These are phyloP conservation scores for Sternotherus odoratus DNA, from an alignment of 2,797 vertebrate species.

Conservation along the genomic window DNA sequence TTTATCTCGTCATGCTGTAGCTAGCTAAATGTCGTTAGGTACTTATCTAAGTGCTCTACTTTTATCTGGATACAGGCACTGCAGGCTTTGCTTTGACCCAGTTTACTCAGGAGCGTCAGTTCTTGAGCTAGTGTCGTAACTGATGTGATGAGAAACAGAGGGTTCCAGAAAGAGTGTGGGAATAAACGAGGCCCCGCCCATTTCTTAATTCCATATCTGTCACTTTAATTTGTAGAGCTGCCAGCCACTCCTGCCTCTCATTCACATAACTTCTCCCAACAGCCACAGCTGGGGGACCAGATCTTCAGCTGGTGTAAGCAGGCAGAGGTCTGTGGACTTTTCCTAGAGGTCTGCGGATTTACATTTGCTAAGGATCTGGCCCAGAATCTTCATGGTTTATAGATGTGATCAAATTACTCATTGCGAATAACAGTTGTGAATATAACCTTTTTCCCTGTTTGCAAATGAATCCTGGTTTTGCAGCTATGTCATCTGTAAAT, in stretches of 20 bases:
- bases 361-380: not conserved
- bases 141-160: not conserved
- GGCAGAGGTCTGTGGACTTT: not conserved
- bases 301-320: not conserved
- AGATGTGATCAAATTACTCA: not conserved
- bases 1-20: slow-evolving; percentile 39
- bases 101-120: not conserved
- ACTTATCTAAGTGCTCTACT: slow-evolving; percentile 62
- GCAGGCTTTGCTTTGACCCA: slow-evolving; percentile 65
- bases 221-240: not conserved
- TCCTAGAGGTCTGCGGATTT: not conserved
- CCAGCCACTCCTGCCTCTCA: not conserved
- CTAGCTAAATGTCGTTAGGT: slow-evolving; percentile 51
- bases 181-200: accelerated
- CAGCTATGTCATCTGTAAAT: not conserved
- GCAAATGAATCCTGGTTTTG: not conserved
- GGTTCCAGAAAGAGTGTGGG: not conserved
- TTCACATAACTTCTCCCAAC: not conserved
- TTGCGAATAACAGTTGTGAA: not conserved
- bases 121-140: accelerated
- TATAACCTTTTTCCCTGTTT: not conserved
- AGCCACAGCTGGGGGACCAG: not conserved
- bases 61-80: slow-evolving; percentile 35
- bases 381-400: not conserved
- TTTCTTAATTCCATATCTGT: accelerated